phyloP scores from a whole-genome alignment of 2,113 vertebrate genomes.

The Phaethon lepturus region DNA sequence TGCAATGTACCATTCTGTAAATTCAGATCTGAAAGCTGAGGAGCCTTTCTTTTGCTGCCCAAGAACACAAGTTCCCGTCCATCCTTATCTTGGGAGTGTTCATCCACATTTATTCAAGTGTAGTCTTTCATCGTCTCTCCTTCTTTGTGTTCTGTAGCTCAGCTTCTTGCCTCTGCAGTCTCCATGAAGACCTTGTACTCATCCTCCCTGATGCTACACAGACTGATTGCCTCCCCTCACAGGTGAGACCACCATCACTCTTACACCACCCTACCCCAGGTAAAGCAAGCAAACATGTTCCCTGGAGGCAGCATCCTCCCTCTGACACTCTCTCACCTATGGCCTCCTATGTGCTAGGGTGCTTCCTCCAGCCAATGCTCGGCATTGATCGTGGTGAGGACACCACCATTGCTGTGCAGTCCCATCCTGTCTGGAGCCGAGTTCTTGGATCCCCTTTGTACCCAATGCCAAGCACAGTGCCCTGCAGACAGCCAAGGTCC shows the following conservation, averaged over 20 bases:
- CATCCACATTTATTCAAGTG: background rate
- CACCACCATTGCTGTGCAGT: background rate
- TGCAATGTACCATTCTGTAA: background rate
- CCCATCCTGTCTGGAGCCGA: background rate
- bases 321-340: background rate
- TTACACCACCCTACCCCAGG: background rate
- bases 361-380: background rate
- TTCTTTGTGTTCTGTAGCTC: background rate
- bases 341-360: background rate
- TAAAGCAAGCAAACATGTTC: background rate
- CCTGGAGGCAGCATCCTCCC: background rate
- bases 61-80: background rate
- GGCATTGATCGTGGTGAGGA: background rate
- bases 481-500: rapidly evolving
- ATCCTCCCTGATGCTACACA: background rate
- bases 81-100: background rate
- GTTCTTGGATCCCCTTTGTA: background rate
- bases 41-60: background rate
- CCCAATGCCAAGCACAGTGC: background rate
- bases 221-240: background rate
- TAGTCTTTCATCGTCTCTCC: background rate
- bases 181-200: background rate
- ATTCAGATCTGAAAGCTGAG: background rate
- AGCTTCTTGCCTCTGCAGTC: background rate
- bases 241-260: background rate